Evolutionary conservation across 1,140 invertebrate genomes (phyloP), one percentile per base, ranked within the genome.

Genomic region (Polypedilum vanderplanki): DNA sequence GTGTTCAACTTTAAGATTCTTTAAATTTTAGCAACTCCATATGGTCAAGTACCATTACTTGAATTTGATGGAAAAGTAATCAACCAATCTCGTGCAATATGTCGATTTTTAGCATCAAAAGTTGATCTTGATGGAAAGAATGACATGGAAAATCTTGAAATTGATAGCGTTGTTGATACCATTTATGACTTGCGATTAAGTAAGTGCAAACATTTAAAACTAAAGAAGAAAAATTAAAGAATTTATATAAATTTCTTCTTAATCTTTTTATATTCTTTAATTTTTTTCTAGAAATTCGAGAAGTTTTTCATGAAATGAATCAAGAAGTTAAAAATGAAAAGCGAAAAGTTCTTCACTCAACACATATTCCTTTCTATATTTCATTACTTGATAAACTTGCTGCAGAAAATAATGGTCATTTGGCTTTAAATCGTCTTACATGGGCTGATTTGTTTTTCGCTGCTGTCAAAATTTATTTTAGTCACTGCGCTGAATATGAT

Each of bases 381-480:
- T 79, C 82, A 64, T 84, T 82, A 76, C 81, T 87, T n/a, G 83
- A 87, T 74, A 78, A 78, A 41, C 77, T 84, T 70, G 81, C 83
- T 1, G 78, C 83, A 73, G 77, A 80, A 12, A 86, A 86, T 75
- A 80, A 80, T n/a, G 84, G 83, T 40, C 80, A 84, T 76, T 81
- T 87, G 10, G 85, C 85, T 18, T 70, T 20, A 1, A 70, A 70
- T 74, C 79, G 89, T 87, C 79, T 90, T 1, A 86, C 88, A 9
- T 90, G 88, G 88, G 89, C 87, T 40, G 90, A 91, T 80, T 76
- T 91, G 4, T 83, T 83, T 77, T 88, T 90, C 76, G 86, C 88
- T 24, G 86, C 81, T 65, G 78, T 89, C 64, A 80, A 88, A 77
- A 76, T 90, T 76, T 87, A 85, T 77, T 83, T 80, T 73, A 86